These are phyloP conservation scores for Syritta pipiens DNA, from an alignment of 2,888 invertebrate species.

Conservation along the genomic window DNA sequence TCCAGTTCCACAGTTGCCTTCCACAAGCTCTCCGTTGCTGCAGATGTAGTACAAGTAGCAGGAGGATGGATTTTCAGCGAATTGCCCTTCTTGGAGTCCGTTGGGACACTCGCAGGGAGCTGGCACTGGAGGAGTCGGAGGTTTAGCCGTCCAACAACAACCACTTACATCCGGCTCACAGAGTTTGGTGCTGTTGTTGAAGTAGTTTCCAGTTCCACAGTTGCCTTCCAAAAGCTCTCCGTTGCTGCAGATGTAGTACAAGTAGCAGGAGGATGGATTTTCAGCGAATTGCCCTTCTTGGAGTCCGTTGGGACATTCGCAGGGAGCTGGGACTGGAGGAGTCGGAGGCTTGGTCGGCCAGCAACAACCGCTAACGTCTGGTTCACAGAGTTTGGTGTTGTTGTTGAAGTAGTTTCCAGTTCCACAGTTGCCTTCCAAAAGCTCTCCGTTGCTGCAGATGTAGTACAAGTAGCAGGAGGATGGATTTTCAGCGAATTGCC, in stretches of 20 bases:
- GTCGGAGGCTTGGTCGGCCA: neutral
- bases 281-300: slow-evolving; percentile 69
- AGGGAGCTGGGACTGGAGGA: neutral
- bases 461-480: slow-evolving; percentile 69
- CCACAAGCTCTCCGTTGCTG: slow-evolving; percentile 51
- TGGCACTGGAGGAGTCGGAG: neutral
- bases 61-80: slow-evolving; percentile 5
- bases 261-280: slow-evolving; percentile 62
- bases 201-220: slow-evolving; percentile 70
- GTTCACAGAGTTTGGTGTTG: neutral
- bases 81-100: slow-evolving; percentile 26
- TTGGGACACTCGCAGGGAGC: slow-evolving; percentile 13
- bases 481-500: slow-evolving; percentile 35
- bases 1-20: slow-evolving; percentile 68
- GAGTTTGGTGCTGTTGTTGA: slow-evolving; percentile 50
- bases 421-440: slow-evolving; percentile 58
- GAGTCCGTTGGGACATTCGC: slow-evolving; percentile 71
- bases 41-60: slow-evolving; percentile 70
- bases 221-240: slow-evolving; percentile 64
- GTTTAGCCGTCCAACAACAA: neutral
- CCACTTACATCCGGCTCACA: slow-evolving; percentile 8
- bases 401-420: slow-evolving; percentile 60
- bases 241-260: slow-evolving; percentile 69
- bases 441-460: slow-evolving; percentile 68
- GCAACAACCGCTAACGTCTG: slow-evolving; percentile 40